A percentile compares a stretch with the other conserved stretches of the same genome.
Conservation (phyloP, 2,113 vertebrate genomes). For the Cryptomyrus ogoouensis region DNA sequence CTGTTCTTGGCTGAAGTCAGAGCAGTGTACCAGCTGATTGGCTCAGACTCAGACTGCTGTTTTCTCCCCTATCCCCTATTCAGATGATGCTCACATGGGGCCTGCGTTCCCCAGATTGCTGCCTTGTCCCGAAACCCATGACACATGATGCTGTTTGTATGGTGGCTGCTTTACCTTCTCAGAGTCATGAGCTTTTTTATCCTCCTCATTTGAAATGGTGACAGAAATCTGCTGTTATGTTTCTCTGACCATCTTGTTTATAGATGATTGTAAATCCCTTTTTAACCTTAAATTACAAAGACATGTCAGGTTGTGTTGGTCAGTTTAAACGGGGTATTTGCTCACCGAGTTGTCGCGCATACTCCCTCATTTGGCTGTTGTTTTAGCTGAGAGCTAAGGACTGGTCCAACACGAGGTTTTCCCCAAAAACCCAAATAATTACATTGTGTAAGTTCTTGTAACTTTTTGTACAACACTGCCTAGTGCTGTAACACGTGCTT, state of each 20-base stretch:
- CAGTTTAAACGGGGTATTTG: not conserved
- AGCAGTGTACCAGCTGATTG: not conserved
- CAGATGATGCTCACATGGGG: not conserved
- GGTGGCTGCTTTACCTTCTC: not conserved
- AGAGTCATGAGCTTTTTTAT: not conserved
- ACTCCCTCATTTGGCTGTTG: not conserved
- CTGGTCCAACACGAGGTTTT: not conserved
- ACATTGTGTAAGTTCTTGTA: not conserved
- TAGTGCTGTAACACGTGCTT: not conserved
- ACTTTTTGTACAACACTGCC: not conserved
- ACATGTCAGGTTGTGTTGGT: not conserved
- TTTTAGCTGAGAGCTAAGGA: not conserved
- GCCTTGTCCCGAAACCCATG: not conserved
- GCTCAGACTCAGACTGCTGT: not conserved
- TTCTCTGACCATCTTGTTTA: not conserved
- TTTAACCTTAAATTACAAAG: not conserved
- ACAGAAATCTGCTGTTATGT: not conserved
- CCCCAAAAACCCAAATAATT: not conserved
- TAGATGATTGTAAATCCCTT: not conserved
- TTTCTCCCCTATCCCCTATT: not conserved
- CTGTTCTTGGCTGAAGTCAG: not conserved
- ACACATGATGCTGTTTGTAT: not conserved
- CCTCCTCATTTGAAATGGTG: not conserved
- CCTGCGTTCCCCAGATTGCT: not conserved
- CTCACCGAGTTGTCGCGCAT: not conserved